A percentile compares a stretch with the other conserved stretches of the same genome.
Evolutionary conservation across 2,797 vertebrate genomes (phyloP).

Genomic region (Tympanoctomys barrerae): DNA sequence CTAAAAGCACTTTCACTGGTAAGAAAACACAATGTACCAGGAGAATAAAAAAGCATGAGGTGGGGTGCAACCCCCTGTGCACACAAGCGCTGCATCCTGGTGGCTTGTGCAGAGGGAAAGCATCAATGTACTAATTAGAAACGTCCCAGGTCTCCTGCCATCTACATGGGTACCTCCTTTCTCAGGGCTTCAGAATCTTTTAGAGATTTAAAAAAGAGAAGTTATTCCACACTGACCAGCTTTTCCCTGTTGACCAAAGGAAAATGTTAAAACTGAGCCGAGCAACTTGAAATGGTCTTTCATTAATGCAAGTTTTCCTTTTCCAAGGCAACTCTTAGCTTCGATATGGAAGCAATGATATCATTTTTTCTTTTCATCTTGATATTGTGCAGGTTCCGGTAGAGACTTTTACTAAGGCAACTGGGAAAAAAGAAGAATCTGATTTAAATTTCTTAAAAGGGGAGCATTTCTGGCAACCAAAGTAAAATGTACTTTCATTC

Average conservation of each 20-base stretch:
- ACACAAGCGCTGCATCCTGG: background rate
- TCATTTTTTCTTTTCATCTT: slow-evolving; percentile 60
- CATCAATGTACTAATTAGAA: background rate
- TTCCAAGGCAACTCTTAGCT: slow-evolving; percentile 39
- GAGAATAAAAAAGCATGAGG: background rate
- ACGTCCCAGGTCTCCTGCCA: background rate
- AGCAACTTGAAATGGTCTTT: background rate
- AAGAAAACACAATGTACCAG: background rate
- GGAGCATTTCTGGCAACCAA: slow-evolving; percentile 11
- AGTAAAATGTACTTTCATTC: slow-evolving; percentile 54
- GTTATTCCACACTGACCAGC: background rate
- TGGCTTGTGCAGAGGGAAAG: background rate
- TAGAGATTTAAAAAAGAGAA: background rate
- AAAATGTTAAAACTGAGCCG: background rate
- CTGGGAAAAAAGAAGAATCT: slow-evolving; percentile 18
- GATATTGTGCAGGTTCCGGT: slow-evolving; percentile 20
- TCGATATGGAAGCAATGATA: background rate
- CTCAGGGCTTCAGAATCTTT: slow-evolving; percentile 7
- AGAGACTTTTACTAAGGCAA: slow-evolving; percentile 58
- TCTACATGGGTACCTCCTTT: background rate
- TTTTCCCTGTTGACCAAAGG: slow-evolving; percentile 8
- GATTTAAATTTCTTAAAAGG: slow-evolving; percentile 66
- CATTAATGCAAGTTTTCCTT: background rate
- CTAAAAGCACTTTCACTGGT: slow-evolving; percentile 43
- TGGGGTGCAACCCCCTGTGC: background rate